Evolutionary conservation across 2,797 vertebrate species (phyloP), one percentile per base, ranked within the genome.

Genomic region (Halcyon chelicuti): DNA sequence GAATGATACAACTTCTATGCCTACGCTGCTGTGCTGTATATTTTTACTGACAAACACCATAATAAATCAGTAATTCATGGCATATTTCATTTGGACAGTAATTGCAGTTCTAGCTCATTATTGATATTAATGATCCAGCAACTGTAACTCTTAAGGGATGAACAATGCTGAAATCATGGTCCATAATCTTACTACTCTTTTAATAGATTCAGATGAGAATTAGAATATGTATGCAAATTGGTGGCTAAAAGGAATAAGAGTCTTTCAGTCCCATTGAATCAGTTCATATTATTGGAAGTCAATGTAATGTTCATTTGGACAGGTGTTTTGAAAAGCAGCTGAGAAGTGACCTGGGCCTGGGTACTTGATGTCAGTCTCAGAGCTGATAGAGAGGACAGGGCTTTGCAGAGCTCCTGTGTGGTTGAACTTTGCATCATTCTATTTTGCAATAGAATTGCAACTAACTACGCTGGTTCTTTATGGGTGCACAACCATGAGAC

Each of bases 41-140:
- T 94, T 95, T 95, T 92, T 78, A 77, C 86, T 92, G 86, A 94
- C 19, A 95, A 96, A 91, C 47, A 71, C 84, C 81, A 77, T 75
- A 85, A 97, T 93, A 95, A 96, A 96, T 94, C 77, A 86, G 49
- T 93, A 94, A 92, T 86, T 96, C 22, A 4, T 92, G 73, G 57
- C 92, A 94, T 95, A 94, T 96, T 97, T 97, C 31, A 93, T 75
- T 89, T 91, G 95, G 90, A 95, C 13, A 6, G 66, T 97, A 97
- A 97, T 97, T 97, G 92, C 86, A 11, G 39, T 97, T 97, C 92
- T 98, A 76, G 85, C 93, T 98, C 96, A 95, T 97, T 97, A 97
- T 96, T 96, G 95, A 95, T 97, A 98, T 97, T 97, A 98, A 97
- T 97, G 97, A 97, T 88, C 92, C 94, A 82, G 72, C 40, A 90